Evolutionary conservation across 2,797 vertebrate genomes (phyloP).

Genomic region (Malurus splendens): DNA sequence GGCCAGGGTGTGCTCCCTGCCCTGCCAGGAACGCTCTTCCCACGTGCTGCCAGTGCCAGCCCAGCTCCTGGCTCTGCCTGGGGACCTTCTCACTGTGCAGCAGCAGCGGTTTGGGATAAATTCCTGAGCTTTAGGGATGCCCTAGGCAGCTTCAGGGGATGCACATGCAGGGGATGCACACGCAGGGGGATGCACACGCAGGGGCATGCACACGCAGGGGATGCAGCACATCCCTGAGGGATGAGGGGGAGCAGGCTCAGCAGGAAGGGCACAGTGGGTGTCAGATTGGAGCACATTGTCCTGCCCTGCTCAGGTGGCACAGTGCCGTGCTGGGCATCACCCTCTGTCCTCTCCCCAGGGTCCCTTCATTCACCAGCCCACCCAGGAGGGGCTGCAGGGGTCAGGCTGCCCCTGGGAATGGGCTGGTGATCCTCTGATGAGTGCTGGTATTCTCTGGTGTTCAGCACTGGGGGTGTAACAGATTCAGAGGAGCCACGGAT

Average conservation of each 20-base stretch:
- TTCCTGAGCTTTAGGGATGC: fast-evolving
- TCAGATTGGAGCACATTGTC: not conserved
- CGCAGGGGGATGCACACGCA: too few species aligned
- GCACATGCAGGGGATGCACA: not conserved
- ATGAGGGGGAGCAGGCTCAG: not conserved
- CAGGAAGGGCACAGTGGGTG: not conserved
- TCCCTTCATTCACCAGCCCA: not conserved
- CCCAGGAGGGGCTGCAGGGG: not conserved
- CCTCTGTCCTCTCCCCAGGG: not conserved
- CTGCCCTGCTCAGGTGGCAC: not conserved
- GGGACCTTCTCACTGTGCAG: fast-evolving
- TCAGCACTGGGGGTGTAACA: not conserved
- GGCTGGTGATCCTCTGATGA: fast-evolving
- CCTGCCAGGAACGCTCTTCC: not conserved
- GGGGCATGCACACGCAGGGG: not conserved
- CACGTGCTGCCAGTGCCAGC: not conserved
- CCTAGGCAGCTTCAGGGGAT: not conserved
- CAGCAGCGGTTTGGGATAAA: not conserved
- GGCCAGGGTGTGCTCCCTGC: not conserved
- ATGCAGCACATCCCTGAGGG: not conserved
- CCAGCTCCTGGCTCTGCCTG: not conserved
- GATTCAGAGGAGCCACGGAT: not conserved
- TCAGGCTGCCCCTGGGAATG: not conserved
- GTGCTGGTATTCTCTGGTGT: not conserved
- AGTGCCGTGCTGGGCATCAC: not conserved